A percentile compares a stretch with the other conserved stretches of the same genome.
These are phyloP conservation scores for Chloromyia formosa DNA, from an alignment of 2,888 invertebrate genomes.

Conservation along the genomic window DNA sequence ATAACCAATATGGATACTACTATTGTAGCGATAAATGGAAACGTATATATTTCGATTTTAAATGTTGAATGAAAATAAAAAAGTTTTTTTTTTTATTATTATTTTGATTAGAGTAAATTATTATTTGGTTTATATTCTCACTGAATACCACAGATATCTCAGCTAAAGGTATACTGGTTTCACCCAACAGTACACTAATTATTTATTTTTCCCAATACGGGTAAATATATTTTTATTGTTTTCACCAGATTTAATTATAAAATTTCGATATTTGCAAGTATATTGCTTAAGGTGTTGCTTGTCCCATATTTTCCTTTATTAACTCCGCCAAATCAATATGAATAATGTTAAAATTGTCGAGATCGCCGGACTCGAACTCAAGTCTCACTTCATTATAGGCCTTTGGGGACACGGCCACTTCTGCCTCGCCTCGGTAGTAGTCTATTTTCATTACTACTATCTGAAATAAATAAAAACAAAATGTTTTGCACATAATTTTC, in stretches of 20 bases:
- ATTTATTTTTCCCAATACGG: too few species aligned
- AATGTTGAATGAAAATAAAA: background rate
- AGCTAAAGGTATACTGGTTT: too few species aligned
- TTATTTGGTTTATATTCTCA: too few species aligned
- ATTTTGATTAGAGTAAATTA: too few species aligned
- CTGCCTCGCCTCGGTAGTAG: conserved; percentile 15
- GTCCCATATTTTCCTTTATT: background rate
- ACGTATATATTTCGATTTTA: conserved; percentile 18
- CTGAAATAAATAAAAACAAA: background rate
- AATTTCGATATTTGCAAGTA: too few species aligned
- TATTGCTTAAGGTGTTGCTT: background rate
- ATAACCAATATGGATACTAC: background rate
- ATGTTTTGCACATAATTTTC: background rate
- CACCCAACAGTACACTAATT: too few species aligned
- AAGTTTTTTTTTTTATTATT: too few species aligned
- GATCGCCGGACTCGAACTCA: conserved; percentile 33
- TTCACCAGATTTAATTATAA: too few species aligned
- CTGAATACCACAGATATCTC: too few species aligned
- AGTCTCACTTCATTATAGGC: conserved; percentile 5
- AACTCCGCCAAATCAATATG: conserved; percentile 6
- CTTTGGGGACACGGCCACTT: conserved; percentile 28
- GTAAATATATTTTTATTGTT: too few species aligned
- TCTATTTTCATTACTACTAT: background rate
- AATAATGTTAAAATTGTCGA: conserved; percentile 33
- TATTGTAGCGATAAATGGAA: background rate